A percentile compares a stretch with the other conserved stretches of the same genome.
phyloP scores from a whole-genome alignment of 2,797 vertebrate genomes.

The Ptychadena robeensis region DNA sequence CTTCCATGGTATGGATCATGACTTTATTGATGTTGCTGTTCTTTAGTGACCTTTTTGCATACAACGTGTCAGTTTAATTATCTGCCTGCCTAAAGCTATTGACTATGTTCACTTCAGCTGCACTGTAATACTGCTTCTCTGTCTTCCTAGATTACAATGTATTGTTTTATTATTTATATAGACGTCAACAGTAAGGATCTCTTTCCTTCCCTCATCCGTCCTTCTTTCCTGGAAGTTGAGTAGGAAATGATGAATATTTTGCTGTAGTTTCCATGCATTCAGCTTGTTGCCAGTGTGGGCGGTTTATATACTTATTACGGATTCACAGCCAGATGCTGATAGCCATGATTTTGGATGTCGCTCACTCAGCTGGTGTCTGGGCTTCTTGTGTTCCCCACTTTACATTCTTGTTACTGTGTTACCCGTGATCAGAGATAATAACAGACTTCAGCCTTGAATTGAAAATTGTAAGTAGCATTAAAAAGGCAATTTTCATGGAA shows the following conservation, averaged over 20 bases:
- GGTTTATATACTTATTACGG: conserved; percentile 1
- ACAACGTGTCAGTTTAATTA: conserved; percentile 2
- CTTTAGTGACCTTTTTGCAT: background rate
- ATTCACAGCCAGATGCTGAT: conserved; percentile 9
- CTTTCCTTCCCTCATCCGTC: background rate
- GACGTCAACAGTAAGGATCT: background rate
- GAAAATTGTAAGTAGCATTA: conserved; percentile 2
- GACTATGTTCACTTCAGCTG: background rate
- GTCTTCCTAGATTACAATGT: background rate
- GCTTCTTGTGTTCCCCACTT: background rate
- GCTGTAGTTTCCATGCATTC: background rate
- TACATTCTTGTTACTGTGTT: conserved; percentile 1
- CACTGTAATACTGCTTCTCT: background rate
- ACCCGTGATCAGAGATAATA: conserved; percentile 19
- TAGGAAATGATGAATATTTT: background rate
- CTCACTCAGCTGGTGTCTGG: conserved; percentile 41
- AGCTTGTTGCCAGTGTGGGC: conserved; percentile 14
- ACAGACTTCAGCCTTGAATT: conserved; percentile 14
- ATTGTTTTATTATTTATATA: background rate
- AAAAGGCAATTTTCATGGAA: background rate
- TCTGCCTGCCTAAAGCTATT: background rate
- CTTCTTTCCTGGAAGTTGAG: background rate
- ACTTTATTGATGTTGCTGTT: conserved; percentile 7
- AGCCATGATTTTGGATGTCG: conserved; percentile 32
- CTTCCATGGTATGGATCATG: background rate